Base-by-base conservation (phyloP, 1,140 invertebrate genomes). In the Drosophila sp. region DNA sequence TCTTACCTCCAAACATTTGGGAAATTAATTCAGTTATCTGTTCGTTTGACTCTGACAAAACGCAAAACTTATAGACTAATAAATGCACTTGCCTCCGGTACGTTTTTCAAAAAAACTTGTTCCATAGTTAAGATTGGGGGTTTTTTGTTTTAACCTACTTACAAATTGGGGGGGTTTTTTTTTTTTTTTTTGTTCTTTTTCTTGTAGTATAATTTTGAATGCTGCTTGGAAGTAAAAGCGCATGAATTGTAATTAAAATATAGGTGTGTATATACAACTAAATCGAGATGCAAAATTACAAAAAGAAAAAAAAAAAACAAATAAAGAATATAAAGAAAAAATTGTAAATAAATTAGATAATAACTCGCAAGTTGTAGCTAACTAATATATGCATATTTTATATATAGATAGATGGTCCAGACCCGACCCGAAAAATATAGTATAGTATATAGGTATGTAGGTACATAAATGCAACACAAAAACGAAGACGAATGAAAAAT, bases 41-140 rank as follows among this genome's bases (percentile, higher is more conserved):
- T 40, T 72, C 44, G 23, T 56, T 65, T 58, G 57, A 69, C 60
- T 79, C 67, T 50, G 44, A 50, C 25, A 50, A 50, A 50, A 50
- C 44, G 77, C 68, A 68, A 64, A 67, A 76, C 87, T 90, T 87
- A 90, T 63, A 63, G 25, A 74, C 80, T 90, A 90, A 90, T 90
- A 90, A 90, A 90, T 90, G 89, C 89, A 90, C 80, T 84, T 90
- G 86, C 70, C 76, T 90, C 89, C 80, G 89, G 87, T 90, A 90
- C 89, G 87, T 87, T 87, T 85, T 79, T 50, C 44, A 50, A 50
- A 56, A 90, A 80, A 76, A 67, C 57, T 63, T 23, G 38, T 64
- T 67, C 66, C 66, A 27, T 29, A n/a, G 8, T 54, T 72, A 57
- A 57, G 30, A 57, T 35, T 57, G 63, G 60, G n/a, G 30, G 33